These are phyloP conservation scores for Apogon hyalosoma DNA, from an alignment of 2,797 vertebrate species.

Conservation along the genomic window DNA sequence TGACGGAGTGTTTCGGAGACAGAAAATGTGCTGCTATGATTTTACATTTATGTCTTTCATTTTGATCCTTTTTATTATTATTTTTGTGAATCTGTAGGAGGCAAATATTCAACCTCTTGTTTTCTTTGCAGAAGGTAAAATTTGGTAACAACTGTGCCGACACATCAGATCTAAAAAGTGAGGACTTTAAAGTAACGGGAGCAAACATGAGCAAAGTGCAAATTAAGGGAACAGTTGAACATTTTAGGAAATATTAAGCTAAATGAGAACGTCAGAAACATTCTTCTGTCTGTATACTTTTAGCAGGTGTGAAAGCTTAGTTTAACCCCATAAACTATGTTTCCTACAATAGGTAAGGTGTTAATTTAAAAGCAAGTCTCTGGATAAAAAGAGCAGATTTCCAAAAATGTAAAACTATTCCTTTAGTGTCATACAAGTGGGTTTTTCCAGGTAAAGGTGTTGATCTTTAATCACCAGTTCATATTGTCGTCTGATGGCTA, in stretches of 20 bases:
- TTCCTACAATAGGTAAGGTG: no score
- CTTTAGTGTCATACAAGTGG: conserved; percentile 3
- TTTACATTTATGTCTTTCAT: conserved; percentile 35
- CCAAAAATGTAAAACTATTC: conserved; percentile 31
- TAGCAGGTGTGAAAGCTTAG: no score
- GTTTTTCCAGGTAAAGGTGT: conserved; percentile 9
- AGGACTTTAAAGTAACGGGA: conserved; percentile 12
- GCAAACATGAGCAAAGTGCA: neutral
- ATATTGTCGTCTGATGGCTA: no score
- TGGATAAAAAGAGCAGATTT: neutral
- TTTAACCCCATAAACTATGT: no score
- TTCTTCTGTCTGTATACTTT: no score
- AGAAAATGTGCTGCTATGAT: conserved; percentile 75
- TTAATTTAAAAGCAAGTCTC: no score
- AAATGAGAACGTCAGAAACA: neutral
- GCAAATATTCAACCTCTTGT: conserved; percentile 16
- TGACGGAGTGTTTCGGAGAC: conserved; percentile 57
- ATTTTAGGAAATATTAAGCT: conserved; percentile 1
- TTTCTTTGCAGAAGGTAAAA: conserved; percentile 11
- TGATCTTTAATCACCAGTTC: conserved; percentile 26
- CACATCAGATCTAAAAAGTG: conserved; percentile 24
- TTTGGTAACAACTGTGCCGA: conserved; percentile 11
- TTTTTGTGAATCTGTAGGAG: conserved; percentile 13
- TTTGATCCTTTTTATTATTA: conserved; percentile 16
- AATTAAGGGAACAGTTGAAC: conserved; percentile 21